Base-by-base conservation (phyloP, 2,888 invertebrate genomes). In the Tetragnatha montana region DNA sequence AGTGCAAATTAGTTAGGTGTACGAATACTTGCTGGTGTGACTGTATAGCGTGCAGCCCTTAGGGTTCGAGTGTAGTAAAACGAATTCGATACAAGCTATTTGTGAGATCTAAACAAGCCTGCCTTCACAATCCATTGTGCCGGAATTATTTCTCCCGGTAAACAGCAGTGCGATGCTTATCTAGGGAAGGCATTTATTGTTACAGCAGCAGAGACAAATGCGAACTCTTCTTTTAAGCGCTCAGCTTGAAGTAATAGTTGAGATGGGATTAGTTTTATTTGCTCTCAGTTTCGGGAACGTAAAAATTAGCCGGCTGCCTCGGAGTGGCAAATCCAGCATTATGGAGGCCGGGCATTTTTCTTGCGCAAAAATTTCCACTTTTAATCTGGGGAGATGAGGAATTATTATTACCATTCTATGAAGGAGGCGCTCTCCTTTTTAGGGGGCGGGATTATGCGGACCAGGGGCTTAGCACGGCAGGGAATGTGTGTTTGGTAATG, bases 81-180 rank as follows among this genome's bases (percentile, higher is more conserved):
- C 71, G 80, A 80, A 80, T 86, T 80, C 74, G 80, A 80, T 80
- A 60, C 73, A 60, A 60, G 71, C 86, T 86, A 86, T 86, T 35
- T 86, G 73, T 51, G 73, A 80, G 80, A 74, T 80, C 80, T 80
- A 85, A 84, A 76, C 51, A 68, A 47, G 71, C 71, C 35, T 14
- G 50, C 82, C 22, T 35, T 83, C 35, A 22, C 79, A 71, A 85
- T 50, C 69, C 22, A 21, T 80, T 87, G 78, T 81, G 75, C 82
- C 87, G 10, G 79, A 79, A 88, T 76, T 88, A 88, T 76, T 78
- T 85, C 78, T 78, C 82, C 87, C 81, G 76, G 87, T 88, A 88
- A 88, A 88, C 87, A 88, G 82, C 87, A 88, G 82, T 88, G 87
- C 76, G 70, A 88, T 82, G 76, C 87, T 78, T 82, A 76, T 88